Base-by-base conservation (phyloP, 2,888 invertebrate genomes). In the Agrochola circellaris region DNA sequence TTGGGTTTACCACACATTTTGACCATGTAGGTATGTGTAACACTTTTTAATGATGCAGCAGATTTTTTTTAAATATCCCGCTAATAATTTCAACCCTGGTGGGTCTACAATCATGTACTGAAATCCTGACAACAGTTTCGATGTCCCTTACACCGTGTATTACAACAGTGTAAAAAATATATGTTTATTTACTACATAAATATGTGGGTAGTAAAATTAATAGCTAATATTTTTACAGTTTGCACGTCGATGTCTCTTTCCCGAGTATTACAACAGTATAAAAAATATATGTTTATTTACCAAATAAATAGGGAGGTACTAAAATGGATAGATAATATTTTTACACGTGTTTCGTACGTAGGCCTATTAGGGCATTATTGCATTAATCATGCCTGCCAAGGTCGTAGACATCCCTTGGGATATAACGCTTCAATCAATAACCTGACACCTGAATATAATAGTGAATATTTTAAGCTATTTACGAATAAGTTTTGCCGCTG, bases 301-400 rank as follows among this genome's bases (percentile, higher is more conserved):
- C 15, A 23, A 20, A 34, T 15, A 23, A 15, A 48, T 30, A 34
- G 15, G 2, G 5, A 51, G 2, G 23, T 23, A 23, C 2, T 30
- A 51, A 51, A 67, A 67, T 23, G 5, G 5, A 51, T 45, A 8
- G 4, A 45, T 20, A 45, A 66, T 26, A 66, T 34, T 51, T 66
- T 64, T 23, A 65, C 62, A 74, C 69, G 42, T 42, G 30, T 60
- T 75, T 42, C 15, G 13, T 30, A 38, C 9, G 26, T 51, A 71
- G n/a, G 1, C 61, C 34, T 48, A 48, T 78, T 56, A 78, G 20
- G 23, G 2, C 34, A 81, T 68, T 81, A 75, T 73, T 60, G 58
- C 60, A 83, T 67, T 38, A 73, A 70, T 83, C 51, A 73, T 73
- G 15, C 48, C 17, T 64, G 20, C 17, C 62, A 79, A 75, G 79